A percentile compares a stretch with the other conserved stretches of the same genome.
These are phyloP conservation scores for Onthophagus taurus DNA, from an alignment of 1,140 invertebrate genomes.

Conservation along the genomic window DNA sequence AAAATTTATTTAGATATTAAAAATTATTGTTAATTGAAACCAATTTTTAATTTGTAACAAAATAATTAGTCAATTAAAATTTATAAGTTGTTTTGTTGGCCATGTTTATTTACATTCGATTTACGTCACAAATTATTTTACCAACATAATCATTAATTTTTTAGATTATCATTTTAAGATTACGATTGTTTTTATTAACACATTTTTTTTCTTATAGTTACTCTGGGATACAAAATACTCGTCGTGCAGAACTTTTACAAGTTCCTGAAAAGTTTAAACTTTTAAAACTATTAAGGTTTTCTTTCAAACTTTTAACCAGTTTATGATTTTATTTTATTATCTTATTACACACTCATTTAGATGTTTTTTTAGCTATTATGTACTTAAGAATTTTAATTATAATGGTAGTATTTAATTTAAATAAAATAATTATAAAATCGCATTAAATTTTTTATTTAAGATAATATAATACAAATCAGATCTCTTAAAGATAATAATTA, in stretches of 20 bases:
- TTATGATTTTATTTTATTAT: background rate
- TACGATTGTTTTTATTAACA: background rate
- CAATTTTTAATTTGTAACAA: constrained; percentile 1
- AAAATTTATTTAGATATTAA: constrained; percentile 2
- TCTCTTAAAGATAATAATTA: too few relatives aligned
- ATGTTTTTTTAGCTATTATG: background rate
- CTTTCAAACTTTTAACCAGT: background rate
- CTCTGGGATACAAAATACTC: constrained; percentile 20
- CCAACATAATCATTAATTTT: background rate
- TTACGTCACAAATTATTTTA: too few relatives aligned
- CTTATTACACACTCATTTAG: background rate
- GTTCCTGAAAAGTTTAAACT: constrained; percentile 23
- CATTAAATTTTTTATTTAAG: background rate
- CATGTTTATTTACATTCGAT: background rate
- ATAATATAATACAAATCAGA: background rate
- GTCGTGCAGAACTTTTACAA: constrained; percentile 23
- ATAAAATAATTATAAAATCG: background rate
- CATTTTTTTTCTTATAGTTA: constrained; percentile 23
- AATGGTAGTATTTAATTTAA: background rate
- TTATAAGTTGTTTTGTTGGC: background rate
- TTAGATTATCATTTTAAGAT: background rate
- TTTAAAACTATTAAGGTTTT: constrained; percentile 13
- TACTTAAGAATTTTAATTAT: background rate
- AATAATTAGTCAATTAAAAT: background rate
- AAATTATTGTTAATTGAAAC: constrained; percentile 7